Conservation (phyloP, 23 tunicate species). For the Botrylloides violaceus region DNA sequence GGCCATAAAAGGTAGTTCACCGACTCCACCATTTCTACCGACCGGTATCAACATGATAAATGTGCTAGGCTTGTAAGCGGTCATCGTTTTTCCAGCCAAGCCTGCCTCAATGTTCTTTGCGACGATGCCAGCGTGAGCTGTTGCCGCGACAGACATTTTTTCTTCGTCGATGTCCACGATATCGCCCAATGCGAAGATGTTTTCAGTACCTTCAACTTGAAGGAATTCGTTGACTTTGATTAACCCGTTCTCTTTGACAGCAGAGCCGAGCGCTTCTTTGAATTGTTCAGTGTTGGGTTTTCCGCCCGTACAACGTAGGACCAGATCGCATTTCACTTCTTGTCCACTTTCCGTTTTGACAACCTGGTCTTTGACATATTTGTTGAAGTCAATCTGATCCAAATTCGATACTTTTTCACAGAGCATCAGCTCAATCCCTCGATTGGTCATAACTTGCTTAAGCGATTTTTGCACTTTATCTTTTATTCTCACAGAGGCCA, state of each 20-base stretch:
- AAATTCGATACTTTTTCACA: conserved; percentile 16
- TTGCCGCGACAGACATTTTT: conserved; percentile 12
- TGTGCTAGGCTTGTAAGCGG: conserved; percentile 1
- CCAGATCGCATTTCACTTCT: conserved; percentile 26
- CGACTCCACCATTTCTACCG: conserved; percentile 21
- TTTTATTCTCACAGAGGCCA: not conserved
- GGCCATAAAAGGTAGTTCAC: not conserved
- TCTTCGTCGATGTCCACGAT: conserved; percentile 16
- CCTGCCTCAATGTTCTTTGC: conserved; percentile 16
- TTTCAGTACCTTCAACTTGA: conserved; percentile 3
- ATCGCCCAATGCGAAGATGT: conserved; percentile 30
- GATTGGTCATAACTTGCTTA: not conserved
- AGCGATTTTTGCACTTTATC: not conserved
- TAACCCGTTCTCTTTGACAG: not conserved
- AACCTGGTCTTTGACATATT: conserved; percentile 4
- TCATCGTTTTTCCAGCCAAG: not conserved
- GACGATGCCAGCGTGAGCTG: conserved; percentile 11
- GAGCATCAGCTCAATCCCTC: conserved; percentile 19
- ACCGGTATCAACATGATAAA: conserved; percentile 21
- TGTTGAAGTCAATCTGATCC: conserved; percentile 12
- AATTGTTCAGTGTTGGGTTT: conserved; percentile 4
- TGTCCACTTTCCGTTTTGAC: conserved; percentile 19
- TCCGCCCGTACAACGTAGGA: conserved; percentile 4
- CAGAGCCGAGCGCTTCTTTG: conserved; percentile 1
- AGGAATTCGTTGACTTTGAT: conserved; percentile 21